A percentile compares a stretch with the other conserved stretches of the same genome.
Evolutionary conservation across 2,113 vertebrate species (phyloP).

Genomic region (Mandrillus leucophaeus): DNA sequence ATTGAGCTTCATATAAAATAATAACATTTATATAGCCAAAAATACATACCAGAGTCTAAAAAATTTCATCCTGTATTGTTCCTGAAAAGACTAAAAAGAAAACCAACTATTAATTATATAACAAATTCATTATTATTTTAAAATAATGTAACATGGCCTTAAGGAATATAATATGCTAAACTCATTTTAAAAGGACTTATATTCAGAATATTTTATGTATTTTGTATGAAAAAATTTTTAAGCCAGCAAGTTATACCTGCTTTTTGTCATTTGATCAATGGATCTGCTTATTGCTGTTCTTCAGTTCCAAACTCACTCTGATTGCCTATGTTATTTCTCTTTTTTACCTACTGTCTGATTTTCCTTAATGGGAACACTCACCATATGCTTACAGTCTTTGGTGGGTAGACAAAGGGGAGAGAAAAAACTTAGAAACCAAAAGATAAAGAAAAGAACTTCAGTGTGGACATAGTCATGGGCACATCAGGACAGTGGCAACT

Average conservation of each 20-base stretch:
- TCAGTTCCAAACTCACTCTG: neutral
- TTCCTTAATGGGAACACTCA: neutral
- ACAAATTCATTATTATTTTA: neutral
- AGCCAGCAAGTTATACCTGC: neutral
- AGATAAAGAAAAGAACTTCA: neutral
- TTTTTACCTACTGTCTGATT: neutral
- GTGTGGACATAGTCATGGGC: neutral
- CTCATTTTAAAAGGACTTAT: neutral
- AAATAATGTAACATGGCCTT: neutral
- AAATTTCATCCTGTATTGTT: neutral
- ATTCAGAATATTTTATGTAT: conserved; percentile 10
- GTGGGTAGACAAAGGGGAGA: neutral
- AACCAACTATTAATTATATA: neutral
- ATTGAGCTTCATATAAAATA: conserved; percentile 7
- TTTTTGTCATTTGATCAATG: neutral
- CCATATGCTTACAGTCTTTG: neutral
- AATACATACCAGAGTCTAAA: neutral
- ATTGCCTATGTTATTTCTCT: neutral
- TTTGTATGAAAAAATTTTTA: neutral
- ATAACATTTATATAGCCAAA: neutral
- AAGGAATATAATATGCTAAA: neutral
- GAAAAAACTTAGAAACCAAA: neutral
- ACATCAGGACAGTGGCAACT: neutral
- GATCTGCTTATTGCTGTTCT: neutral
- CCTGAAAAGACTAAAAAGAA: neutral